Percentiles rank a stretch among this genome's conserved stretches.
Evolutionary conservation across 2,888 invertebrate species (phyloP).

Genomic region (Stenichneumon culpator): DNA sequence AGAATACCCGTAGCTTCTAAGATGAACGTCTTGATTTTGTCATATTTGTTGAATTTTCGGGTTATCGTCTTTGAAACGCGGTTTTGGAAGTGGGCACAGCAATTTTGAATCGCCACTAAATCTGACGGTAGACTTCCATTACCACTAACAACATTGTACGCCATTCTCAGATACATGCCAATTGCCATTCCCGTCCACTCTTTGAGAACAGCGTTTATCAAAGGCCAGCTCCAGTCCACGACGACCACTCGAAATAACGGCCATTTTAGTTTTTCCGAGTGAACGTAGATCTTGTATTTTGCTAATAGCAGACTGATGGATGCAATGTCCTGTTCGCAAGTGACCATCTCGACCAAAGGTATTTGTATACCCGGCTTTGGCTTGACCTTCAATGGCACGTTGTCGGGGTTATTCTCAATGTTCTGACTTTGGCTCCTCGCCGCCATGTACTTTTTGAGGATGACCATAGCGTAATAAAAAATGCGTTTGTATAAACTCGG

Average conservation of each 20-base stretch:
- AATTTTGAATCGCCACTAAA: too few relatives aligned
- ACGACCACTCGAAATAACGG: slow-evolving; percentile 8
- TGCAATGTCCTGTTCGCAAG: not conserved
- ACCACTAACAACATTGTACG: slow-evolving; percentile 3
- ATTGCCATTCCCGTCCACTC: slow-evolving; percentile 19
- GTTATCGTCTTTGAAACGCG: slow-evolving; percentile 14
- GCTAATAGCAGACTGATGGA: slow-evolving; percentile 15
- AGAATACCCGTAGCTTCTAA: too few relatives aligned
- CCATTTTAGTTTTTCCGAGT: slow-evolving; percentile 7
- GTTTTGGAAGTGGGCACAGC: not conserved
- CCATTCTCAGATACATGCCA: slow-evolving; percentile 9
- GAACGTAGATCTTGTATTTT: slow-evolving; percentile 7
- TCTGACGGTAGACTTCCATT: not conserved
- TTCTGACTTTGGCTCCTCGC: too few relatives aligned
- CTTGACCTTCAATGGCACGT: too few relatives aligned
- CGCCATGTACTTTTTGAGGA: not conserved
- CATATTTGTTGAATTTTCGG: too few relatives aligned
- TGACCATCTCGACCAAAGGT: not conserved
- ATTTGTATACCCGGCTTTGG: not conserved
- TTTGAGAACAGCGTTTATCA: slow-evolving; percentile 4
- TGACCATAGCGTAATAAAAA: slow-evolving; percentile 9
- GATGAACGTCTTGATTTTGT: too few relatives aligned
- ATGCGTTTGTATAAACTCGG: slow-evolving; percentile 10
- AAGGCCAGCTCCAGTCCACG: slow-evolving; percentile 21
- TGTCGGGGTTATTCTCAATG: too few relatives aligned